These are phyloP conservation scores for Semaprochilodus insignis DNA, from an alignment of 2,797 vertebrate species.

Conservation along the genomic window DNA sequence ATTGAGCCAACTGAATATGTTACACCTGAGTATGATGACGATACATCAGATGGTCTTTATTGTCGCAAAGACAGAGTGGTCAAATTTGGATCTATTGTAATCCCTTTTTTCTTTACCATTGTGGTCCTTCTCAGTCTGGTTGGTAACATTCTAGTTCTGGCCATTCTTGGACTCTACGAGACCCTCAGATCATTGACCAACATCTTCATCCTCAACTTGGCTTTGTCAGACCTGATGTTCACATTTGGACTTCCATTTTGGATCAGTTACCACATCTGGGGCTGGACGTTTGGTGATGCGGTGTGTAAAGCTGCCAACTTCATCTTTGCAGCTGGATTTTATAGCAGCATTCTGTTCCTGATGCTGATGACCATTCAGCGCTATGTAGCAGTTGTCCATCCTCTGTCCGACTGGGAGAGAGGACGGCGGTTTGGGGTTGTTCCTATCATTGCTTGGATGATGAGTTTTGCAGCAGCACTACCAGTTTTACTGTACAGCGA, in stretches of 20 bases:
- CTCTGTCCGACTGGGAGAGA: slow-evolving; percentile 73
- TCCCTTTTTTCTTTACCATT: slow-evolving; percentile 73
- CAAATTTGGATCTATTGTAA: slow-evolving; percentile 68
- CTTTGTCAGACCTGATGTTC: slow-evolving; percentile 88
- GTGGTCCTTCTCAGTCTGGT: slow-evolving; percentile 84
- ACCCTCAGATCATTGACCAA: slow-evolving; percentile 86
- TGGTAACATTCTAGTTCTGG: slow-evolving; percentile 87
- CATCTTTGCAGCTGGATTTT: slow-evolving; percentile 86
- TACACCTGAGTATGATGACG: too few relatives aligned
- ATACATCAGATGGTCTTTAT: too few relatives aligned
- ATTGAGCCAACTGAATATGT: too few relatives aligned
- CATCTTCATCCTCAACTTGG: slow-evolving; percentile 89
- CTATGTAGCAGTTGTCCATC: slow-evolving; percentile 84
- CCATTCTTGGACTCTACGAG: slow-evolving; percentile 82
- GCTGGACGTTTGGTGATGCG: slow-evolving; percentile 81
- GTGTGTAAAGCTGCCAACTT: slow-evolving; percentile 82
- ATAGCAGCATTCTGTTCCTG: slow-evolving; percentile 88
- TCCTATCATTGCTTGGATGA: slow-evolving; percentile 75
- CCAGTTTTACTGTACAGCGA: slow-evolving; percentile 77
- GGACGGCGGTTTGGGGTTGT: slow-evolving; percentile 54
- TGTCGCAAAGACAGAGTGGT: slow-evolving; percentile 36
- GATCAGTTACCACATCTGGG: slow-evolving; percentile 74
- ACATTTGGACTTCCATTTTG: slow-evolving; percentile 86
- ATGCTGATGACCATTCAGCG: slow-evolving; percentile 88
- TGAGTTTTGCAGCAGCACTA: slow-evolving; percentile 78